Base-by-base conservation (phyloP, 2,113 vertebrate genomes). In the Chlamydotis undulata region DNA sequence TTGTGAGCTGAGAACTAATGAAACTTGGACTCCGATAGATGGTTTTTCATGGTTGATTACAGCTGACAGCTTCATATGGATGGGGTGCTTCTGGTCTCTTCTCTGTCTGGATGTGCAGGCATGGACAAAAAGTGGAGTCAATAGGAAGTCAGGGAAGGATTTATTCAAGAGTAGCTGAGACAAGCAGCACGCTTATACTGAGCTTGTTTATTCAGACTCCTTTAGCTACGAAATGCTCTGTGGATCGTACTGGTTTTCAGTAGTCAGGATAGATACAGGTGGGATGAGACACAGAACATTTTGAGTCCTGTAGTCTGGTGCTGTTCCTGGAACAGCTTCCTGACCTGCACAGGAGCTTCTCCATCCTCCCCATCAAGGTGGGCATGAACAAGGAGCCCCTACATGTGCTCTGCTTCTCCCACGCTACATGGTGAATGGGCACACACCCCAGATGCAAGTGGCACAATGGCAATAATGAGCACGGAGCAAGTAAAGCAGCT, bases 321-420 rank as follows among this genome's bases (percentile, higher is more conserved):
- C 3, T 35, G 29, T 4, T 64, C 24, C 53, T 37, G 37, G 23
- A 93, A 57, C 60, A 55, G 22, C 17, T 78, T 25, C 29, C 33
- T 60, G 11, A 24, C 50, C 28, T 12, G 25, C 33, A 19, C 2
- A 19, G 41, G 21, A 55, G 17, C 14, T 65, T 37, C 70, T 71
- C 57, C 67, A 31, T 37, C 61, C 24, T 63, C 12, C 22, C 26
- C 33, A 79, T 28, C 41, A 17, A 13, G 7, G 26, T 41, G 29
- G 25, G n/a, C 47, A 50, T 0, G 0, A 60, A 31, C 16, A 63
- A n/a, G 5, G 45, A 63, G 35, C 15, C 35, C 16, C 16, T 21
- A 4, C 0, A 0, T 12, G 19, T 15, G 19, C 35, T 60, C 17
- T 52, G 53, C 49, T 43, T 17, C 25, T 45, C 45, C 79, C 6